phyloP scores from a whole-genome alignment of 2,113 vertebrate genomes.

The Oreochromis niloticus region DNA sequence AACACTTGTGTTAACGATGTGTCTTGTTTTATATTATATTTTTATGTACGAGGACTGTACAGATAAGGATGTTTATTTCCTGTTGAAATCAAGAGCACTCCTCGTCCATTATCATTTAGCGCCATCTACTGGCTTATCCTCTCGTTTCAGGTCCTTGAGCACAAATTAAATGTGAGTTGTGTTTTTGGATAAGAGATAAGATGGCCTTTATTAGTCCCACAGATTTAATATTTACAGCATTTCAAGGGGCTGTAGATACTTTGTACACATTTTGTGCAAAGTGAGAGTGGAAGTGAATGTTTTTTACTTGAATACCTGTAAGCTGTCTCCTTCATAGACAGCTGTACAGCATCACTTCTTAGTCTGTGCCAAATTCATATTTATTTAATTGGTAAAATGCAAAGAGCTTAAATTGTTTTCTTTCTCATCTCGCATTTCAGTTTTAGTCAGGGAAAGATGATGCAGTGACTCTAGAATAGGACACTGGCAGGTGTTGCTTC shows the following conservation, averaged over 20 bases:
- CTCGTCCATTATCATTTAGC: not conserved
- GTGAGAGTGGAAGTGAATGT: accelerated
- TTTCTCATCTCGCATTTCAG: accelerated
- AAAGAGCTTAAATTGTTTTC: not conserved
- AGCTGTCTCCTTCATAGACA: not conserved
- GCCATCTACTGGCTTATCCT: conserved; percentile 23
- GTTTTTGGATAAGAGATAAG: too few relatives aligned
- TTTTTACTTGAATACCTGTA: not conserved
- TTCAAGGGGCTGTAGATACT: not conserved
- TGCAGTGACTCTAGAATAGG: not conserved
- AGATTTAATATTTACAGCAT: not conserved
- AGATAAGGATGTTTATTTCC: not conserved
- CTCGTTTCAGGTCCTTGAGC: not conserved
- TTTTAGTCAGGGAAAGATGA: not conserved
- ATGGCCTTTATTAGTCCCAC: too few relatives aligned
- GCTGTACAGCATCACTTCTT: not conserved
- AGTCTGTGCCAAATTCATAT: not conserved
- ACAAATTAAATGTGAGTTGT: not conserved
- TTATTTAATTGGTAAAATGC: not conserved
- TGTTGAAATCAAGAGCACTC: not conserved
- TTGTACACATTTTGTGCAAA: not conserved
- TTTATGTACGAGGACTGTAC: not conserved
- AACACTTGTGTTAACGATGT: not conserved
- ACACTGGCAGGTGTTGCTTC: not conserved
- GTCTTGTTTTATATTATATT: not conserved